phyloP scores from a whole-genome alignment of 2,113 vertebrate genomes.

The Amazona vittata region DNA sequence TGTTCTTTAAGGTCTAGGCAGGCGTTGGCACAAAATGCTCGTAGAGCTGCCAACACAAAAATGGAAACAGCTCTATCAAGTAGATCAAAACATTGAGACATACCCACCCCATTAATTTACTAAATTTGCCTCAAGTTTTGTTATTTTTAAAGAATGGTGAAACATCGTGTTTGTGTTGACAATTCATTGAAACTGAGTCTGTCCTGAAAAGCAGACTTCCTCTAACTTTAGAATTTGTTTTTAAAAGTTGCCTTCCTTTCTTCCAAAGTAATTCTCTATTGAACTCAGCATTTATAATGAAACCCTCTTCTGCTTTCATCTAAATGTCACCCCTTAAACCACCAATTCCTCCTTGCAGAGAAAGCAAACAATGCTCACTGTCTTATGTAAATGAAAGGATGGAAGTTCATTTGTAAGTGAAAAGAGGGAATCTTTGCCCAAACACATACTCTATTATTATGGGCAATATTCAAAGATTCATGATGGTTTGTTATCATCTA shows the following conservation, averaged over 20 bases:
- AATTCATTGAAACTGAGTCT: not conserved
- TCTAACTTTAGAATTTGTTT: not conserved
- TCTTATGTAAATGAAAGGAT: not conserved
- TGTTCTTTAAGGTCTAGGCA: not conserved
- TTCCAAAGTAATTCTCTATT: not conserved
- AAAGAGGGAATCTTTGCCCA: not conserved
- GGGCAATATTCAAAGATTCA: not conserved
- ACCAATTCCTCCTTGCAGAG: not conserved
- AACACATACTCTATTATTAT: not conserved
- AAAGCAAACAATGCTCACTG: not conserved
- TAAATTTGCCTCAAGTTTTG: not conserved
- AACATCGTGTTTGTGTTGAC: not conserved
- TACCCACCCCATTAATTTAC: not conserved
- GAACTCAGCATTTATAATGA: not conserved
- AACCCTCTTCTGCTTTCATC: not conserved
- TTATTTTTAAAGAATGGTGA: not conserved
- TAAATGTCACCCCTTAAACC: not conserved
- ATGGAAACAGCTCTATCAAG: not conserved
- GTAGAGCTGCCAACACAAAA: not conserved
- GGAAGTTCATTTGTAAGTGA: not conserved
- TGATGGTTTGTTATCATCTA: not conserved
- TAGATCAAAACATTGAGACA: not conserved
- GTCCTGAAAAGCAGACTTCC: not conserved
- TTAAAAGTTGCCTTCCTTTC: not conserved
- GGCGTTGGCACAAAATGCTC: not conserved